Base-by-base conservation (phyloP, 2,888 invertebrate species). In the Macrophya alboannulata region DNA sequence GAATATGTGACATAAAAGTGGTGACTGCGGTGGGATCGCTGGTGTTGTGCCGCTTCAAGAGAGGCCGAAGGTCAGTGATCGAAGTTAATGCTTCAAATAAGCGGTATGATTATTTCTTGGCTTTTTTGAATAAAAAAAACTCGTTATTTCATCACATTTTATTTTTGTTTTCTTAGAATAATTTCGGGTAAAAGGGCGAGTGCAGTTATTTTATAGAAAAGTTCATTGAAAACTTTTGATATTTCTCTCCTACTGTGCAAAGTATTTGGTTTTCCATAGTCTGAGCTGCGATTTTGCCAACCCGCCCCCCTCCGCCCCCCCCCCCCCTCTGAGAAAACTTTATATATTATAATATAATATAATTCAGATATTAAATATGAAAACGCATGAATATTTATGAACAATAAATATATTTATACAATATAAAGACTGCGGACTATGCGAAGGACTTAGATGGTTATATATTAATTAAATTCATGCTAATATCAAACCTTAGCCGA, bases 351-450 rank as follows among this genome's bases (percentile, higher is more conserved):
- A 77, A 77, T 77, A 62, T 62, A 62, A 81, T 81, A 81, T 72
- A 72, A 72, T 81, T 62, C 79, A 40, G 79, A 81, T 81, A 81
- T 81, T 81, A 40, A 43, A 81, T 81, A 40, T 81, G n/a, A 59
- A 62, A 62, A 81, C 91, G 91, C 92, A 92, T 91, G 91, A 92
- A 92, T 92, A 92, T 92, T 92, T 90, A 92, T 92, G 90, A 91
- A 91, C 89, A 91, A 91, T 91, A 90, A 91, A 89, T 89, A 90
- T 90, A 90, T 91, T 92, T 91, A 91, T 89, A 91, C 89, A 92
- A 92, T 90, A 77, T 25, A 43, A 25, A 43, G 74, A 72, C 74
- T 45, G 12, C 4, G n/a, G 43, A 45, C n/a, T 21, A 72, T 17
- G n/a, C 71, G 40, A 2, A 71, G 68, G 68, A 68, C 68, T 68